A percentile compares a stretch with the other conserved stretches of the same genome.
Evolutionary conservation across 2,888 invertebrate species (phyloP).

Genomic region (Chalcis sispes): DNA sequence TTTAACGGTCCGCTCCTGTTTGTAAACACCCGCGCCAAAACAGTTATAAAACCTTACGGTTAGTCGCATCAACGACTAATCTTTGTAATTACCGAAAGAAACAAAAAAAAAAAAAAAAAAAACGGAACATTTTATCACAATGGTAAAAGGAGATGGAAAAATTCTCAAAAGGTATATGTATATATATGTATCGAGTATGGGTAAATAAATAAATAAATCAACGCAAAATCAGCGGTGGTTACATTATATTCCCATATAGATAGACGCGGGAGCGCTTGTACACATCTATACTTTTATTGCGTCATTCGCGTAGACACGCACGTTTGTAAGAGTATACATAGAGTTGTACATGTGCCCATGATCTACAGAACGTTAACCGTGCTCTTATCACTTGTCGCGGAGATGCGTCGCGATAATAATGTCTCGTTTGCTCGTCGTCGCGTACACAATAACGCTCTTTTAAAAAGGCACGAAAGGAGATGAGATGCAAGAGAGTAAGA

Average conservation of each 20-base stretch:
- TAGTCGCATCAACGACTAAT: constrained; percentile 28
- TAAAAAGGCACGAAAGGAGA: neutral
- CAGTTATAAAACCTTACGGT: constrained; percentile 21
- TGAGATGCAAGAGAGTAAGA: constrained; percentile 9
- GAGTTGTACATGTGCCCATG: neutral
- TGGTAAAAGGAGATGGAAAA: too few relatives aligned
- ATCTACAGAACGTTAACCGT: too few relatives aligned
- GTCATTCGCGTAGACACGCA: neutral
- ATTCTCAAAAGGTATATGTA: too few relatives aligned
- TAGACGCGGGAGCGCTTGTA: neutral
- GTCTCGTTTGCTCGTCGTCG: neutral
- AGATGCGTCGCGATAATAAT: neutral
- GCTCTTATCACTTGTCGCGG: neutral
- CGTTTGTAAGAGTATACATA: neutral
- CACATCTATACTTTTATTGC: neutral
- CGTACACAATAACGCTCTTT: constrained; percentile 1
- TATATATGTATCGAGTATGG: too few relatives aligned
- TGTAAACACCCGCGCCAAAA: constrained; percentile 8
- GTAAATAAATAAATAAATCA: constrained; percentile 24
- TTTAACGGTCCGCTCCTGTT: constrained; percentile 37
- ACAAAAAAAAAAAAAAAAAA: neutral
- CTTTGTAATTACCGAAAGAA: constrained; percentile 24
- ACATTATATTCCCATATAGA: constrained; percentile 15
- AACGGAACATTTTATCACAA: neutral
- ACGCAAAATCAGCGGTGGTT: constrained; percentile 12